Conservation (phyloP, 2,797 vertebrate genomes). For the Pseudopleuronectes americanus region DNA sequence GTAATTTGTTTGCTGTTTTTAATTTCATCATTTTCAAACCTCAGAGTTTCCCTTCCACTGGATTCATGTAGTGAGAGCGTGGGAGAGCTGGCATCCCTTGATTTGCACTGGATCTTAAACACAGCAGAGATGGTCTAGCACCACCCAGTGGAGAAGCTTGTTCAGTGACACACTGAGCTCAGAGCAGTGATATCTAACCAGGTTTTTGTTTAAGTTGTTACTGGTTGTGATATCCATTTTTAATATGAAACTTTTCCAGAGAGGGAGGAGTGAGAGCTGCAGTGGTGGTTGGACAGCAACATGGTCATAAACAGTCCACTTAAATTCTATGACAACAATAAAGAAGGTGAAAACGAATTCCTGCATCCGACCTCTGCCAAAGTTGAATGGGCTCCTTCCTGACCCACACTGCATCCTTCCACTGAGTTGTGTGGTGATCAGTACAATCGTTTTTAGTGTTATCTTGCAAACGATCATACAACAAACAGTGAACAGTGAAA, state of each 20-base stretch:
- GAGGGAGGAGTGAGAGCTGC: not conserved
- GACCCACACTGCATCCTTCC: too few relatives aligned
- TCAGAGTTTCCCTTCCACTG: not conserved
- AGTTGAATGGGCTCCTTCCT: too few relatives aligned
- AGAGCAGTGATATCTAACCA: not conserved
- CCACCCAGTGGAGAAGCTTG: conserved; percentile 51
- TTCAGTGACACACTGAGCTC: not conserved
- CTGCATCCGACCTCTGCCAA: too few relatives aligned
- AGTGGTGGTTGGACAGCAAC: not conserved
- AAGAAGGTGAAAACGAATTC: too few relatives aligned
- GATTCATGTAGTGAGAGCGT: not conserved
- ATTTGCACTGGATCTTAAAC: not conserved
- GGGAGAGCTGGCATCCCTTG: not conserved
- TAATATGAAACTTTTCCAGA: not conserved
- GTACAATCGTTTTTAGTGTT: too few relatives aligned
- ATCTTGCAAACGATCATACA: too few relatives aligned
- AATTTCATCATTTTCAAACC: too few relatives aligned
- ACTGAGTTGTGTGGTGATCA: too few relatives aligned
- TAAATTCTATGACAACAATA: too few relatives aligned
- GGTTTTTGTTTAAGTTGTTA: not conserved
- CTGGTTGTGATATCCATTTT: not conserved
- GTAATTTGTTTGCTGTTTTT: too few relatives aligned
- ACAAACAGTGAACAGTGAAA: too few relatives aligned
- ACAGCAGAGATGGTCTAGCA: conserved; percentile 16
- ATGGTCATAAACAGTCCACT: too few relatives aligned